Evolutionary conservation across 2,797 vertebrate genomes (phyloP).

Genomic region (Manis crassicaudata): DNA sequence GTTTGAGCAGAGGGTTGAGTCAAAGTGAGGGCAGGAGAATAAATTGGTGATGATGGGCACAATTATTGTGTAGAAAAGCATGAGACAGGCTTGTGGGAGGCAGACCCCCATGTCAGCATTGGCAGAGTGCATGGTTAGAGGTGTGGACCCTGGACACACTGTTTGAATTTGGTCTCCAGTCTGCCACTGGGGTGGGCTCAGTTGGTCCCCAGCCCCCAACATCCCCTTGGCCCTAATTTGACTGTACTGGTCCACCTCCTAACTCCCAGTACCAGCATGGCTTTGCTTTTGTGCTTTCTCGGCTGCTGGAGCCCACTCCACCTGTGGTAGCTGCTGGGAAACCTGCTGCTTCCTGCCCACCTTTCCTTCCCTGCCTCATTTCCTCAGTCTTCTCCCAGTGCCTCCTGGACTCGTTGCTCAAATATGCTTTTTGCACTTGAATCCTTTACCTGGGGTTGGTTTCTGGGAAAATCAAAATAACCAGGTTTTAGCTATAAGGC

Average conservation of each 20-base stretch:
- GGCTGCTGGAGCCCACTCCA: too few relatives aligned
- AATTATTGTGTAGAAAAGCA: background rate
- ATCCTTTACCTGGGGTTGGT: background rate
- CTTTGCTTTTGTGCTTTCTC: background rate
- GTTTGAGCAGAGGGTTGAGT: background rate
- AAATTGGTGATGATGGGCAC: background rate
- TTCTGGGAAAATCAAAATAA: background rate
- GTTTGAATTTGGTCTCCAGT: background rate
- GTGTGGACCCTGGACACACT: rapidly evolving
- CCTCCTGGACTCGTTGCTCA: background rate
- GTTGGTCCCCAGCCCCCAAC: too few relatives aligned
- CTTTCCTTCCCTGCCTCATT: background rate
- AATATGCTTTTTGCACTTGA: background rate
- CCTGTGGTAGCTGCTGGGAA: background rate
- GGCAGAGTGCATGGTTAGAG: background rate
- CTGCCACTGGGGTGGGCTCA: rapidly evolving
- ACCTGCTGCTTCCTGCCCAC: background rate
- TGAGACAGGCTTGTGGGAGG: background rate
- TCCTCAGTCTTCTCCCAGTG: background rate
- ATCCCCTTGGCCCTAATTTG: background rate
- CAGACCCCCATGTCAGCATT: background rate
- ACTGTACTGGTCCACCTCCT: background rate
- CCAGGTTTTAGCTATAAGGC: background rate
- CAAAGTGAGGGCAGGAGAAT: background rate
- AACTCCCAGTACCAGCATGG: background rate